Evolutionary conservation across 2,888 invertebrate species (phyloP).

Genomic region (Eupithecia vulgata): DNA sequence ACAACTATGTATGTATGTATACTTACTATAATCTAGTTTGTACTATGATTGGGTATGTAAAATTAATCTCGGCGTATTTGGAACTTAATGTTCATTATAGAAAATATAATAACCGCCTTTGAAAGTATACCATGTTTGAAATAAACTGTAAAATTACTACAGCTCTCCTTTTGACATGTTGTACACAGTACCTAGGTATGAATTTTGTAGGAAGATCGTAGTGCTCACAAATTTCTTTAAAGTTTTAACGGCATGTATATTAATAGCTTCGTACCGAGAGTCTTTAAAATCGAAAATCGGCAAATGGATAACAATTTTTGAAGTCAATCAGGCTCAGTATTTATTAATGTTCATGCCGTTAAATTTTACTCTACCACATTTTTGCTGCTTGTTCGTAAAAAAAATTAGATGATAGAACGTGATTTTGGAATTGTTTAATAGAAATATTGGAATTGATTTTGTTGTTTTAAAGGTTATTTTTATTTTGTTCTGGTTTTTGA

Average conservation of each 20-base stretch:
- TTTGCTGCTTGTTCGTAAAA: background rate
- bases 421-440: constrained; percentile 1
- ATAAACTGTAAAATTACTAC: constrained; percentile 32
- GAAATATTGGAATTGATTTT: constrained; percentile 45
- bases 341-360: background rate
- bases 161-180: constrained; percentile 22
- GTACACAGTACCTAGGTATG: background rate
- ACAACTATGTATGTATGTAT: constrained; percentile 76
- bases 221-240: background rate
- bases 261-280: background rate
- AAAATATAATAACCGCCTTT: constrained; percentile 45
- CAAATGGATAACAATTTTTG: background rate
- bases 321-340: background rate
- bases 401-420: background rate
- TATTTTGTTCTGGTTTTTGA: constrained; percentile 27
- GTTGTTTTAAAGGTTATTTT: constrained; percentile 31
- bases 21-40: constrained; percentile 64
- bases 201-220: background rate
- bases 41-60: constrained; percentile 60
- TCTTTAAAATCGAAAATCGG: background rate
- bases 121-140: constrained; percentile 43
- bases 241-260: background rate
- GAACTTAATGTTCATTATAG: constrained; percentile 45
- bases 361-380: background rate
- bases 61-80: constrained; percentile 65